Evolutionary conservation across 2,888 invertebrate species (phyloP), one percentile per base, ranked within the genome.

Genomic region (Empis stercorea): DNA sequence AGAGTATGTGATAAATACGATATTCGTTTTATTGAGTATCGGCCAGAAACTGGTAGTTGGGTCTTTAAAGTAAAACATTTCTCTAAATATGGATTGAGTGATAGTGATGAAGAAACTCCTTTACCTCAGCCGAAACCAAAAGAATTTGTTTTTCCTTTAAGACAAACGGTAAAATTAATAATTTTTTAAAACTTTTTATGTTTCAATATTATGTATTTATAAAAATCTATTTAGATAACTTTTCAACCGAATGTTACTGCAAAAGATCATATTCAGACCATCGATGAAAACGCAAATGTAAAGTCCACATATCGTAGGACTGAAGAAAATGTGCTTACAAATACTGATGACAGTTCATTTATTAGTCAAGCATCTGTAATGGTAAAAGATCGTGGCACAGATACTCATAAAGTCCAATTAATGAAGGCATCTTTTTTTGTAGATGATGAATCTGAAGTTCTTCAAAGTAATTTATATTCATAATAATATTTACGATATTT

Each of bases 1-100:
- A 76, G 81, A 30, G 84, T 87, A 1, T 88, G 92, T 49, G 80
- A 82, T 52, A 88, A 87, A 57, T 86, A 94, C 66, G 85, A 84
- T 52, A 92, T 93, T 0, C 80, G 83, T 46, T 99, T 97, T 66
- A 79, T 94, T 6, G 96, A 97, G 63, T 97, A 95, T 69, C 77
- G 93, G 0, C 89, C 95, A 0, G 87, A 89, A 64, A 93, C 92
- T 2, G 97, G 97, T 20, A 92, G 94, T 46, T 99, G 97, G 96
- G 94, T 95, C 44, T 97, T 97, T 70, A 80, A 85, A 65, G 87
- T 86, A 41, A 85, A 89, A 48, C 95, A 95, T 68, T 95, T 95
- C 68, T 93, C 94, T 14, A 94, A 93, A 61, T 96, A 95, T 64
- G 91, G 89, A 0, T 69, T 89, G 3, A 81, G 80, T 48, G 94